These are phyloP conservation scores for Drosophila watanabei DNA, from an alignment of 1,140 invertebrate genomes.

Conservation along the genomic window DNA sequence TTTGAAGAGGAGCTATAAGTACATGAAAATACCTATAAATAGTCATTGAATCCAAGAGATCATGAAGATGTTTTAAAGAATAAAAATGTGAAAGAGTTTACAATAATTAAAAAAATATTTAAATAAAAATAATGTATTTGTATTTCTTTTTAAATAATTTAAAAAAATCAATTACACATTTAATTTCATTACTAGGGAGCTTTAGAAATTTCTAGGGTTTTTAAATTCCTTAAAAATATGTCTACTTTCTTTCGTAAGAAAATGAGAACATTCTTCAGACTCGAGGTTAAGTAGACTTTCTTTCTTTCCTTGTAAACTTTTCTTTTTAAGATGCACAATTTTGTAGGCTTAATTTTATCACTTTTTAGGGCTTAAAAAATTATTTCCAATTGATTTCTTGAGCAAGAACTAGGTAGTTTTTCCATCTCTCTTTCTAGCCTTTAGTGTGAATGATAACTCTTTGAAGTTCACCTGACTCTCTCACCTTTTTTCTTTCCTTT, in stretches of 20 bases:
- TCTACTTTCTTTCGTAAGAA: no score
- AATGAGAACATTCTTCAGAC: no score
- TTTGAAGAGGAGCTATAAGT: background rate
- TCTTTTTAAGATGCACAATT: no score
- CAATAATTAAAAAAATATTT: background rate
- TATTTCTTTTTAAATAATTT: background rate
- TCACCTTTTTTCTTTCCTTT: constrained; percentile 9
- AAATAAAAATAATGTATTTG: background rate
- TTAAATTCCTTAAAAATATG: no score
- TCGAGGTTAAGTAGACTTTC: no score
- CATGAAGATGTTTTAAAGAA: background rate
- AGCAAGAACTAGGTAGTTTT: background rate
- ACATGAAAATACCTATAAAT: background rate
- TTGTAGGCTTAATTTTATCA: no score
- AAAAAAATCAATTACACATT: background rate
- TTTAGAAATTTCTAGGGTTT: no score
- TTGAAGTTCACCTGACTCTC: background rate
- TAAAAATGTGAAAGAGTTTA: background rate
- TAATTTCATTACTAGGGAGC: background rate
- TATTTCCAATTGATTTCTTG: background rate
- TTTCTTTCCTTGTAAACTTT: no score
- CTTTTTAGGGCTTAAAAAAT: background rate
- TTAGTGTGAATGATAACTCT: constrained; percentile 9
- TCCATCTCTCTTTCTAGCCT: background rate
- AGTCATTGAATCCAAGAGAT: background rate